Percentiles rank a stretch among this genome's conserved stretches.
phyloP scores from a whole-genome alignment of 2,113 vertebrate species.

The Phyllostomus discolor region DNA sequence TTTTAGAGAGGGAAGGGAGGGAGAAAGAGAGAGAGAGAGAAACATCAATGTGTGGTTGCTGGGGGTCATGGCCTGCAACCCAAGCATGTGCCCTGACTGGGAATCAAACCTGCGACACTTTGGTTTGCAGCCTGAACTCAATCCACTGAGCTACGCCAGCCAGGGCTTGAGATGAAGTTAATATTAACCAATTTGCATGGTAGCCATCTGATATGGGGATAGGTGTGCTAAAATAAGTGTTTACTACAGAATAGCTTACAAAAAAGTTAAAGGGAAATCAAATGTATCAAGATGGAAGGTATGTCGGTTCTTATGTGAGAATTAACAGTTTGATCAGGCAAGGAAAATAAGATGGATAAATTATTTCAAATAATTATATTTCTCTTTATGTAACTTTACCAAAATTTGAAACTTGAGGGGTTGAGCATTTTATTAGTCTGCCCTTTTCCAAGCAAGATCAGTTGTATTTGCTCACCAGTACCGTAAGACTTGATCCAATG shows the following conservation, averaged over 20 bases:
- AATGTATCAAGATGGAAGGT: neutral
- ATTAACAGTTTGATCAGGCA: neutral
- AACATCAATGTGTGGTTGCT: no score
- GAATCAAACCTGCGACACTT: no score
- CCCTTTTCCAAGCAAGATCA: neutral
- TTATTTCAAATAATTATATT: neutral
- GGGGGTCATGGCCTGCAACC: no score
- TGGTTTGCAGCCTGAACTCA: no score
- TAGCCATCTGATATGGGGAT: neutral
- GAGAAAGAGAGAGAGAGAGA: no score
- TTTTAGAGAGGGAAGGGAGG: no score
- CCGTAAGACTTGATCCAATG: neutral
- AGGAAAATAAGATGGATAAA: neutral
- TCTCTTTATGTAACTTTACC: neutral
- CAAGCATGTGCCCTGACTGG: no score
- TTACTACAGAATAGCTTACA: neutral
- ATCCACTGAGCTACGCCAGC: no score
- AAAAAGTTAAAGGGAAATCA: neutral
- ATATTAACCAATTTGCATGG: neutral
- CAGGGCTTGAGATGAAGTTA: neutral
- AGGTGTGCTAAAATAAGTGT: neutral
- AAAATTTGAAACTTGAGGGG: neutral
- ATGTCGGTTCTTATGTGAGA: neutral
- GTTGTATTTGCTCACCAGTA: neutral
- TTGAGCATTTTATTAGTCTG: neutral